Percentiles rank a stretch among this genome's conserved stretches.
These are phyloP conservation scores for Drosophila tropicalis DNA, from an alignment of 1,140 invertebrate species.

Conservation along the genomic window DNA sequence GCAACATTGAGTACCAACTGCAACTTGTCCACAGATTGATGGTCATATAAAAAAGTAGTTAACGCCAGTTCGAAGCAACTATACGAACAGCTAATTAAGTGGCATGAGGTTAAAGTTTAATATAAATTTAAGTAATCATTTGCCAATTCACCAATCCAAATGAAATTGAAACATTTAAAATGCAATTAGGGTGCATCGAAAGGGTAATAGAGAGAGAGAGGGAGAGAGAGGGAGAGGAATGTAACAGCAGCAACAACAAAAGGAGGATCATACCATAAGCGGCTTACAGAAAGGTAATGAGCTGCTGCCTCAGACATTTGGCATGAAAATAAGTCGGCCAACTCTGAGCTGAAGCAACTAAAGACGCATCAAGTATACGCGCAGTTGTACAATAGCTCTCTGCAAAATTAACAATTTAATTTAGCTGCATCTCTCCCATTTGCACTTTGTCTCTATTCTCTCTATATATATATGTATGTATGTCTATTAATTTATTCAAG, in stretches of 20 bases:
- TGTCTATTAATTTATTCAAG: slow-evolving; percentile 31
- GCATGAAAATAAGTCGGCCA: slow-evolving; percentile 24
- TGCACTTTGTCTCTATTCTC: background rate
- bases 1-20: slow-evolving; percentile 22
- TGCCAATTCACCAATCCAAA: slow-evolving; percentile 58
- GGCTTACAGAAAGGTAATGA: slow-evolving; percentile 61
- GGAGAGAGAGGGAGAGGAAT: background rate
- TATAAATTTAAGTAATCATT: slow-evolving; percentile 74
- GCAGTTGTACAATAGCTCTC: slow-evolving; percentile 46
- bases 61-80: slow-evolving; percentile 56
- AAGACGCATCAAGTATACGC: slow-evolving; percentile 72
- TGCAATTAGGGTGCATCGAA: slow-evolving; percentile 54
- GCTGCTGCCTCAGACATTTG: slow-evolving; percentile 26
- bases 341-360: slow-evolving; percentile 47
- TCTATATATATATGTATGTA: background rate
- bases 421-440: slow-evolving; percentile 40
- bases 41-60: slow-evolving; percentile 77
- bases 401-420: slow-evolving; percentile 76
- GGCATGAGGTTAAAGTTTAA: slow-evolving; percentile 72
- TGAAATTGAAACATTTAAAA: slow-evolving; percentile 68
- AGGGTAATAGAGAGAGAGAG: background rate
- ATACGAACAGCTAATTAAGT: slow-evolving; percentile 63
- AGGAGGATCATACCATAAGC: slow-evolving; percentile 65
- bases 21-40: slow-evolving; percentile 69
- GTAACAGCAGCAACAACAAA: background rate